Percentiles rank a stretch among this genome's conserved stretches.
phyloP scores from a whole-genome alignment of 2,113 vertebrate genomes.

The Dicerorhinus sumatrensis region DNA sequence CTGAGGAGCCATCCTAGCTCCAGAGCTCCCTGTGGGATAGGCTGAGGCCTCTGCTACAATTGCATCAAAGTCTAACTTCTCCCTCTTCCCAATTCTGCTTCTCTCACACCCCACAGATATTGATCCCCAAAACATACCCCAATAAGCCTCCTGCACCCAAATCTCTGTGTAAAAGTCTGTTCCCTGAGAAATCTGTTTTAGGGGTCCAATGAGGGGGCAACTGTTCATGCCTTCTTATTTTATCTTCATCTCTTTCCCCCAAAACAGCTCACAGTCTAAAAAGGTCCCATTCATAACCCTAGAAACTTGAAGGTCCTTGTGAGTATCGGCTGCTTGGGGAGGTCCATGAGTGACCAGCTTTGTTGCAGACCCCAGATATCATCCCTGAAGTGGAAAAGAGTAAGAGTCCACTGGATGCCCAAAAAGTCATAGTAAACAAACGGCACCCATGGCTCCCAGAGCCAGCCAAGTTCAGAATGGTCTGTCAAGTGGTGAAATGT shows the following conservation, averaged over 20 bases:
- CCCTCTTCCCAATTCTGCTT: neutral
- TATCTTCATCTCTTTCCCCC: neutral
- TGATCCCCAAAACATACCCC: neutral
- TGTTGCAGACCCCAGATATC: neutral
- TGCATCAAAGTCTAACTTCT: neutral
- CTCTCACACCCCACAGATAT: neutral
- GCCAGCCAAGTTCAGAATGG: constrained; percentile 35
- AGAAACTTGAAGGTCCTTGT: neutral
- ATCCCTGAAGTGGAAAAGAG: neutral
- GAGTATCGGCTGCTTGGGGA: neutral
- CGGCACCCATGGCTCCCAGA: neutral
- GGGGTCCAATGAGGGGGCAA: neutral
- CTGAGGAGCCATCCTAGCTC: neutral
- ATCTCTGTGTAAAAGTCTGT: neutral
- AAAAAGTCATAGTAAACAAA: constrained; percentile 1
- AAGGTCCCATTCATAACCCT: neutral
- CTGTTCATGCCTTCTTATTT: neutral
- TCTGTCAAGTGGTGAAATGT: constrained; percentile 59
- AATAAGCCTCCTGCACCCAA: neutral
- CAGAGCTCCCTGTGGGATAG: neutral
- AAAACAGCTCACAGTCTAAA: neutral
- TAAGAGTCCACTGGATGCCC: neutral
- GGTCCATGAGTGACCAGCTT: neutral
- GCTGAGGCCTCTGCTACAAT: neutral
- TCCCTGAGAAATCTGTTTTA: neutral